Base-by-base conservation (phyloP, 2,797 vertebrate species). In the Pogonophryne albipinna region DNA sequence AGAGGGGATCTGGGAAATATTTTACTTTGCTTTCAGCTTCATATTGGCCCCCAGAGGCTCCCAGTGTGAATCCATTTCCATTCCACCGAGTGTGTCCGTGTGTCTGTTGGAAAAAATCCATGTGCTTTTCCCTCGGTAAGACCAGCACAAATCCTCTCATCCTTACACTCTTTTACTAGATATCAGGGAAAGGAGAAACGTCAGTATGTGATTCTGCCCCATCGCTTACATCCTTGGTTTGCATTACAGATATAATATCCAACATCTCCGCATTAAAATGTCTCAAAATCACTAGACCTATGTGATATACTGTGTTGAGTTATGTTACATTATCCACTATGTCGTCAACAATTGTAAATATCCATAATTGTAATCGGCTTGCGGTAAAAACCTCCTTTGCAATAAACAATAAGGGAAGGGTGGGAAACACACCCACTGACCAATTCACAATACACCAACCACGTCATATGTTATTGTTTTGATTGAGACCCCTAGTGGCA, bases 31-130 rank as follows among this genome's bases (percentile, higher is more conserved):
- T 73, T 75, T 57, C 65, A 71, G 50, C 44, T 3, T 75, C 63
- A 71, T 80, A 59, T 84, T 85, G 78, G 76, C 76, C 81, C 78
- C 70, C 3, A 20, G 83, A 87, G 83, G 56, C 51, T 65, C 27
- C 55, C 60, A n/a, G 15, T 53, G 71, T 62, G 64, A 82, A 85
- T 76, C 76, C 69, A 72, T 78, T 66, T 79, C 58, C 60, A 70
- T 80, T 53, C n/a, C 38, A 50, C 14, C 45, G 38, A 65, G 59
- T 68, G 58, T 60, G 19, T 58, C 6, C 1, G 34, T 38, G 34
- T 38, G 31, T 66, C 44, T 66, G 41, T 53, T 0, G 47, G 27
- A 27, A 64, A 52, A 63, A 72, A 76, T 78, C 70, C 72, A 82
- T 80, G 69, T 82, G 66, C 78, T 77, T 70, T 65, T 44, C 31